Evolutionary conservation across 2,797 vertebrate species (phyloP).

Genomic region (Cynopterus sphinx): DNA sequence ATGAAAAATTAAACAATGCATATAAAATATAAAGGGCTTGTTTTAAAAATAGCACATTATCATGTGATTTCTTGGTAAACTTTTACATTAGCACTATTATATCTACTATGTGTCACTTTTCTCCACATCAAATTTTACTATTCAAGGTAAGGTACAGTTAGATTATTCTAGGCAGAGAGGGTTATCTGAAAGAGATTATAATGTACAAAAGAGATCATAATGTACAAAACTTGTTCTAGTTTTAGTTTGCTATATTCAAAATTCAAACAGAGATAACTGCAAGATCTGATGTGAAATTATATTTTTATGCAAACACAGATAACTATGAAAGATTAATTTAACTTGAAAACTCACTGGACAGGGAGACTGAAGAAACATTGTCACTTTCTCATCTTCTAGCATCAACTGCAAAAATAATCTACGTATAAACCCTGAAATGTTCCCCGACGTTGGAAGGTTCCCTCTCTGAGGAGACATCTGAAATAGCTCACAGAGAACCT

Average conservation of each 20-base stretch:
- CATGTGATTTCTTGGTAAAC: not conserved
- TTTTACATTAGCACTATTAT: not conserved
- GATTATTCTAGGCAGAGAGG: not conserved
- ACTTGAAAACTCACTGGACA: slow-evolving; percentile 91
- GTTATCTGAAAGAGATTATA: not conserved
- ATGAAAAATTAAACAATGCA: not conserved
- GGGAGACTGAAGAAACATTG: slow-evolving; percentile 98
- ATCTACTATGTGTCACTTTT: not conserved
- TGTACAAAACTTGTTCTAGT: not conserved
- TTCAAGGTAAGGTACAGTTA: not conserved
- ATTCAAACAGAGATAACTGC: not conserved
- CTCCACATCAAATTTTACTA: not conserved
- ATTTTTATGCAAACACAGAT: not conserved
- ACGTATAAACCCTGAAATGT: slow-evolving; percentile 98
- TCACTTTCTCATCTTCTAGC: slow-evolving; percentile 99
- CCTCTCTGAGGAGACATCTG: slow-evolving; percentile 96
- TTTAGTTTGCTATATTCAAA: slow-evolving; percentile 23
- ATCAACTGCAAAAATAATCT: slow-evolving; percentile 98
- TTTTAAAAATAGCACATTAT: not conserved
- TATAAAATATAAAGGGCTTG: not conserved
- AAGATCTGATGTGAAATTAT: not conserved
- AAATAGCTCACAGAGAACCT: slow-evolving; percentile 99
- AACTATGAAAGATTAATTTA: not conserved
- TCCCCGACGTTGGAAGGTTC: slow-evolving; percentile 95
- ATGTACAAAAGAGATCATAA: not conserved